phyloP scores from a whole-genome alignment of 2,113 vertebrate species.

The Ictalurus furcatus region DNA sequence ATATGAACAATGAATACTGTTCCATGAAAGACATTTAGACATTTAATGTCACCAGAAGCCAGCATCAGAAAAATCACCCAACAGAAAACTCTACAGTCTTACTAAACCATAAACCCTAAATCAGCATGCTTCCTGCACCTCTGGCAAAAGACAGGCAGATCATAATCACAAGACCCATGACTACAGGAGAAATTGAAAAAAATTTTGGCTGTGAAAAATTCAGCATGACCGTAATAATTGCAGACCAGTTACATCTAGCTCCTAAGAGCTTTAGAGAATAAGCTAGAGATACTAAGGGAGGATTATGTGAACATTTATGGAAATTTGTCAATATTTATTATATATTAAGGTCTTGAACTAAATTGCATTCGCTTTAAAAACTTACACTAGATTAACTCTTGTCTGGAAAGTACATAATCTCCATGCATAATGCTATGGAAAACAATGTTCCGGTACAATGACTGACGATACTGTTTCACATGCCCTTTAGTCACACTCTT shows the following conservation, averaged over 20 bases:
- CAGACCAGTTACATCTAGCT: background rate
- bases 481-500: slow-evolving; percentile 5
- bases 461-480: background rate
- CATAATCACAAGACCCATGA: background rate
- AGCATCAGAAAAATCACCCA: background rate
- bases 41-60: background rate
- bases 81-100: background rate
- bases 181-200: background rate
- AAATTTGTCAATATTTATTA: background rate
- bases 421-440: background rate
- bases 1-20: background rate
- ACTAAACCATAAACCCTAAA: background rate
- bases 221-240: background rate
- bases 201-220: background rate
- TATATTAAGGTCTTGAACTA: background rate
- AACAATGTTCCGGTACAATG: background rate
- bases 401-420: background rate
- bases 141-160: background rate
- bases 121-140: background rate
- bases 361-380: background rate
- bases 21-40: background rate
- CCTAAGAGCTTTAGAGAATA: background rate
- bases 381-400: background rate
- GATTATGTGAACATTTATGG: background rate
- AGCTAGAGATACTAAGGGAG: background rate